Evolutionary conservation across 2,113 vertebrate genomes (phyloP), one percentile per base, ranked within the genome.

Genomic region (Ranitomeya imitator): DNA sequence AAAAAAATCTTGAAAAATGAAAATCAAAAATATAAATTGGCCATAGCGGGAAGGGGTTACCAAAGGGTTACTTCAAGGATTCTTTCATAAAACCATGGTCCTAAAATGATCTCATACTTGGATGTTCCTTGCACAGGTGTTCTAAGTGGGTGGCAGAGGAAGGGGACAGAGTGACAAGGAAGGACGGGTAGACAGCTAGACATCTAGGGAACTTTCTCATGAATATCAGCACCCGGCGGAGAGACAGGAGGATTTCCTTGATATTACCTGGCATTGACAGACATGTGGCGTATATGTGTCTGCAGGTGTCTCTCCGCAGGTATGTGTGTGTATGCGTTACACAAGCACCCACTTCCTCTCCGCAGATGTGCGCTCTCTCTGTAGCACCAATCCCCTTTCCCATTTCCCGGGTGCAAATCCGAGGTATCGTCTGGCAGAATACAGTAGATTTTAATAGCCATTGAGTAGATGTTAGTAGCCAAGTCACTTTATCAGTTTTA

Each of bases 191-290:
- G 86, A 87, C 51, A 79, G 61, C 59, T 77, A 84, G 87, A 84
- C 79, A 88, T 55, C 31, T 57, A 65, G 80, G 87, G 52, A 84
- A 88, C 74, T 54, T 88, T 88, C 81, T 83, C 87, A 88, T 79
- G 87, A 84, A 78, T 83, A 79, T 88, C 87, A 79, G 81, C 73
- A 81, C 26, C 52, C 51, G 60, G 51, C 69, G 73, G 81, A 83
- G 73, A 88, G 81, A 84, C 80, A 52, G 79, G 87, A 88, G 87
- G 87, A 85, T 84, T 88, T 88, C 87, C 87, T 79, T 88, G 87
- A 88, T 88, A 88, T 88, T 88, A 79, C 71, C 82, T 88, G 81
- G 87, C 79, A 88, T 61, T 88, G 87, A 88, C 87, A 88, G 87
- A 88, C 52, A 57, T 9, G 71, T 52, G 60, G 74, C 21, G 77